Conservation (phyloP, 2,113 vertebrate genomes). For the Procavia capensis region DNA sequence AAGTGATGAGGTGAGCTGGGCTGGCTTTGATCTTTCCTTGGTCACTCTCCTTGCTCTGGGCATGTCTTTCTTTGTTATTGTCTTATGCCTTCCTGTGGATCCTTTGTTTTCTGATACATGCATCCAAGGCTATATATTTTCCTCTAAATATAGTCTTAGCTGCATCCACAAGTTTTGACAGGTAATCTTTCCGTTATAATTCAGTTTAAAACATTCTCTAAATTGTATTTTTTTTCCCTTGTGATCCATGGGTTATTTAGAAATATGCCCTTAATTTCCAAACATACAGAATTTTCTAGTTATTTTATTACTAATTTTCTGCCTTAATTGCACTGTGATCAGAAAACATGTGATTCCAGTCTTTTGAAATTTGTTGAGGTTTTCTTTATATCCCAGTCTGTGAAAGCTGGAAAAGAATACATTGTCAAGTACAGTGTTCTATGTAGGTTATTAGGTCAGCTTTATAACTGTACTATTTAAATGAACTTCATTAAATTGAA, state of each 20-base stretch:
- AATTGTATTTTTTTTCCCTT: background rate
- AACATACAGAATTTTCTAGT: background rate
- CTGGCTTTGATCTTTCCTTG: fast-evolving
- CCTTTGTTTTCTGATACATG: fast-evolving
- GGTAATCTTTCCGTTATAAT: background rate
- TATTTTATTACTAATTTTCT: background rate
- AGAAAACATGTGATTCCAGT: too few relatives aligned
- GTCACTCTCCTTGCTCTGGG: background rate
- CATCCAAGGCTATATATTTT: fast-evolving
- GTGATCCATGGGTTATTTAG: background rate
- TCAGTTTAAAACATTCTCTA: background rate
- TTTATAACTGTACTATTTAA: background rate
- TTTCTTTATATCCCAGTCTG: fast-evolving
- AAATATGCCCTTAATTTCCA: background rate
- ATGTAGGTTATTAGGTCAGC: background rate
- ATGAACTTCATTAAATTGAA: fast-evolving
- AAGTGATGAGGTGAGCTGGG: slow-evolving; percentile 93
- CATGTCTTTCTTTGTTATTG: fast-evolving
- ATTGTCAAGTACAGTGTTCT: fast-evolving
- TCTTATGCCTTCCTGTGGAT: background rate
- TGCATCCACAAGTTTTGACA: too few relatives aligned
- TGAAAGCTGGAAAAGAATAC: background rate
- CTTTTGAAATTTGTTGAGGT: background rate
- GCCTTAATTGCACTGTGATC: background rate
- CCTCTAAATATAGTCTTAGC: background rate